Percentiles rank a stretch among this genome's conserved stretches.
phyloP scores from a whole-genome alignment of 1,140 invertebrate genomes.

The Drosophila bocqueti region DNA sequence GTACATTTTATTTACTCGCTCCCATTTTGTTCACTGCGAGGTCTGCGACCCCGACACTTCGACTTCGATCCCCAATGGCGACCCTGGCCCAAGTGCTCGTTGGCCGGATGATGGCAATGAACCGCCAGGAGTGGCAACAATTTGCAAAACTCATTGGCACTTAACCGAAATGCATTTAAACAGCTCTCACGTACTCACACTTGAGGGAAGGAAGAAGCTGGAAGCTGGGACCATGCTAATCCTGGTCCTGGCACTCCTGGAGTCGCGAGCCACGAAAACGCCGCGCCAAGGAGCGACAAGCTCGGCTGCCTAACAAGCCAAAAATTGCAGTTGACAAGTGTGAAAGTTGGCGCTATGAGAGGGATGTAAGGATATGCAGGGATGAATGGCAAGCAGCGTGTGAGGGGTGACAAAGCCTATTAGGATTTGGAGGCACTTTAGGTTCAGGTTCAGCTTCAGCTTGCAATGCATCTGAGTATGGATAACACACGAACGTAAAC shows the following conservation, averaged over 20 bases:
- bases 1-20: slow-evolving; percentile 79
- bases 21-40: slow-evolving; percentile 57
- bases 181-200: slow-evolving; percentile 22
- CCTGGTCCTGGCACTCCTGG: slow-evolving; percentile 5
- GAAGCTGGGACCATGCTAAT: slow-evolving; percentile 3
- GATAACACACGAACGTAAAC: slow-evolving; percentile 13
- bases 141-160: slow-evolving; percentile 38
- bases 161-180: slow-evolving; percentile 40
- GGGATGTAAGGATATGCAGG: not conserved
- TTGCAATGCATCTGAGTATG: slow-evolving; percentile 12
- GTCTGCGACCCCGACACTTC: slow-evolving; percentile 3
- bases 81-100: slow-evolving; percentile 4
- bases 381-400: slow-evolving; percentile 2
- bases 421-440: slow-evolving; percentile 21
- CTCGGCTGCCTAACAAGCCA: slow-evolving; percentile 38
- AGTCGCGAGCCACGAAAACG: slow-evolving; percentile 22
- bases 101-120: slow-evolving; percentile 29
- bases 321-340: slow-evolving; percentile 54
- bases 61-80: not conserved
- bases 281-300: slow-evolving; percentile 11
- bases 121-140: slow-evolving; percentile 30
- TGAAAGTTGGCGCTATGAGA: slow-evolving; percentile 27
- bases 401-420: slow-evolving; percentile 23
- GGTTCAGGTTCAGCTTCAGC: not conserved
- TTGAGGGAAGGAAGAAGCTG: not conserved